Evolutionary conservation across 2,888 invertebrate genomes (phyloP), one percentile per base, ranked within the genome.

Genomic region (Lasioglossum villosulum): DNA sequence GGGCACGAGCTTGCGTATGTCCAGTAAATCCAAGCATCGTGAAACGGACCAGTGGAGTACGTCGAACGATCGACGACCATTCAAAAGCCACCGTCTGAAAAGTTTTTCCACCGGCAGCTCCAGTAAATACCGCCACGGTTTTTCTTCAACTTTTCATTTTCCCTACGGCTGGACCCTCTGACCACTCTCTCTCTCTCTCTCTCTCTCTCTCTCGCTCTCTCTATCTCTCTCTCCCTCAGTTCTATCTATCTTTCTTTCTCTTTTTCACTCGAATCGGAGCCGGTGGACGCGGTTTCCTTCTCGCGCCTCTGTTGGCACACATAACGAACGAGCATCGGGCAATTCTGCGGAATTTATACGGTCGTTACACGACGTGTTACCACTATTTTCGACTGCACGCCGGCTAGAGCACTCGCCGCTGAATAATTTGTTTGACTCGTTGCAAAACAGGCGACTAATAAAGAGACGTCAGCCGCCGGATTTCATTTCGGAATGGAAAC

Each of bases 81-180:
- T 90, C 89, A 89, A 91, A 89, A 88, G 90, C 89, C 90, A 90
- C 91, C 86, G 90, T 90, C 90, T 91, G 91, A 90, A 90, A 90
- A 90, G 90, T 91, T 90, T 91, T 91, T 87, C 91, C 89, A 83
- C 89, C 84, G 79, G 70, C 86, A 84, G 84, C 82, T 81, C 86
- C 90, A 75, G 90, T 91, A 90, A 90, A 90, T 91, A 90, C 82
- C 87, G 84, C 82, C 84, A 85, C 88, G 87, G 87, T 90, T 90
- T 90, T 90, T 90, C 90, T 90, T 90, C 90, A 84, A 90, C 90
- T 90, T 90, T 90, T 78, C 84, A 75, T 75, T 71, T 85, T 75
- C 74, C 75, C 75, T 23, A 1, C 77, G 45, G 37, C 30, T 19
- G n/a, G 23, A 48, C 48, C 77, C 66, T 79, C n/a, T 23, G n/a